Evolutionary conservation across 1,140 invertebrate genomes (phyloP), one percentile per base, ranked within the genome.

Genomic region (Akabosia matsudoensis): DNA sequence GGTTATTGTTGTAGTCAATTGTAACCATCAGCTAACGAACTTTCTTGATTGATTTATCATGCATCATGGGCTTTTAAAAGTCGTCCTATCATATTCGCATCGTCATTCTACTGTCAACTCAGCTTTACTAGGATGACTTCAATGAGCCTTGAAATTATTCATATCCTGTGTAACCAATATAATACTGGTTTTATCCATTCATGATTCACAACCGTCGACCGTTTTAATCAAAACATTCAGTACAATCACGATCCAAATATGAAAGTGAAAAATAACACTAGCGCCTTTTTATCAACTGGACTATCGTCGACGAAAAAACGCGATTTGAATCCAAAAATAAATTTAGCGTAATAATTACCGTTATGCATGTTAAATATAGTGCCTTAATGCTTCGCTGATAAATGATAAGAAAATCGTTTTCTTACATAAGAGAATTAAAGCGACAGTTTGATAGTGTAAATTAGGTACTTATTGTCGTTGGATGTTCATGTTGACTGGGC

Each of bases 11-110:
- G 18, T 18, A 45, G 18, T 45, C 37, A 10, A 45, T 18, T 10
- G 7, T 45, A 45, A 10, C 18, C 37, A 18, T 18, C 37, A 10
- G 37, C 37, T 18, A 45, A 45, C 37, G 54, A 56, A 10, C 22
- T 56, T 56, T n/a, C n/a, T 56, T 56, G 54, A 56, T 56, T 56
- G 54, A 56, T 56, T 56, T 56, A 56, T 56, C 54, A 56, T 56
- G 54, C 4, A 56, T 56, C 54, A 56, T 13, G 54, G 54, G 24
- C 14, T 16, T 4, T 22, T n/a, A 56, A n/a, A 16, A n/a, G 4
- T 56, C 3, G 24, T 13, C 7, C n/a, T 4, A 7, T 56, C 54
- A 22, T 56, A n/a, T 56, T 56, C 24, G 54, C 54, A 56, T n/a
- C 54, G 54, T 56, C 54, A 56, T 24, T 56, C 54, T 56, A n/a